Conservation (phyloP, 1,140 invertebrate genomes). For the Lethrus apterus region DNA sequence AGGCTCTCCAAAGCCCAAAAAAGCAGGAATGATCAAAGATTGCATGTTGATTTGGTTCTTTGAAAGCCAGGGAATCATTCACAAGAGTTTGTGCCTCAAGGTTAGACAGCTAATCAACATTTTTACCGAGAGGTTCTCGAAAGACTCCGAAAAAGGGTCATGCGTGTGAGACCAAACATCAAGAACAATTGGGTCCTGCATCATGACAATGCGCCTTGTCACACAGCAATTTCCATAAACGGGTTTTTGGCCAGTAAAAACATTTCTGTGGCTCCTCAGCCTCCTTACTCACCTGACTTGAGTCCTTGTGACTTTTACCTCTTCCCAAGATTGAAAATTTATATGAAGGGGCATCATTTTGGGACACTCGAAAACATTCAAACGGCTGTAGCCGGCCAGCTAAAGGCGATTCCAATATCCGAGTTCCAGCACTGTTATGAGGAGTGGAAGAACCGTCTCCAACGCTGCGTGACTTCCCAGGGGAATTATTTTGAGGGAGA, state of each 20-base stretch:
- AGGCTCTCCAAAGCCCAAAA: slow-evolving; percentile 22
- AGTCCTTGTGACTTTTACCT: slow-evolving; percentile 10
- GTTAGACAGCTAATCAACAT: slow-evolving; percentile 30
- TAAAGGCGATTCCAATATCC: too few species aligned
- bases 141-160: slow-evolving; percentile 21
- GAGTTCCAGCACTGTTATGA: too few species aligned
- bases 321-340: slow-evolving; percentile 7
- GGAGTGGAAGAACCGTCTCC: too few species aligned
- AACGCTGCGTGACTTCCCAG: too few species aligned
- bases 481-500: too few species aligned
- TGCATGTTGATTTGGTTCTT: slow-evolving; percentile 19
- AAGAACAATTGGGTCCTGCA: too few species aligned
- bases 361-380: slow-evolving; percentile 8
- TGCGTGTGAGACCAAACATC: too few species aligned
- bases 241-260: slow-evolving; percentile 14
- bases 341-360: slow-evolving; percentile 7
- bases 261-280: slow-evolving; percentile 13
- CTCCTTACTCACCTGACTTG: slow-evolving; percentile 12
- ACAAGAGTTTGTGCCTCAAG: slow-evolving; percentile 33
- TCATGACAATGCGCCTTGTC: background rate
- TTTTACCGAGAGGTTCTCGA: slow-evolving; percentile 30
- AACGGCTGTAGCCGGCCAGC: too few species aligned
- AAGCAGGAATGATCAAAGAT: slow-evolving; percentile 24
- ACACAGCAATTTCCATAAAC: slow-evolving; percentile 3
- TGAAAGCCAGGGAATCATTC: slow-evolving; percentile 22